These are phyloP conservation scores for Hydra vulgaris DNA, from an alignment of 30 jellyfish, hydroid and myxozoan genomes.

Conservation along the genomic window DNA sequence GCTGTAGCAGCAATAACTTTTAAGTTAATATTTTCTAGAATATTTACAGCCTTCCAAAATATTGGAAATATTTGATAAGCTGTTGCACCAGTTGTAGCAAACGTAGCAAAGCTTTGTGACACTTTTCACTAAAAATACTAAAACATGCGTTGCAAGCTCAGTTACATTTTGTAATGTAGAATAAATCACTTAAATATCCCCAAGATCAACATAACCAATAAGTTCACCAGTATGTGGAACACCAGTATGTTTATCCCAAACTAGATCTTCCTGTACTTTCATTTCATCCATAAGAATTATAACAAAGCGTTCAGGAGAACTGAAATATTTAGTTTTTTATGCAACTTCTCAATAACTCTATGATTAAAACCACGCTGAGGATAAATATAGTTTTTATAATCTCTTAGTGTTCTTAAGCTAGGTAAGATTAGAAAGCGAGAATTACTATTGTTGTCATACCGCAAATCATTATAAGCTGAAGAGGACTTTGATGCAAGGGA, in stretches of 20 bases:
- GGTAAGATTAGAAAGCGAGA: constrained; percentile 23
- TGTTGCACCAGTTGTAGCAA: constrained; percentile 27
- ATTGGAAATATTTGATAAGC: constrained; percentile 29
- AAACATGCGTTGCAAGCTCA: constrained; percentile 38
- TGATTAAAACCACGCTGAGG: background rate
- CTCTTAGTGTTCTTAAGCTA: constrained; percentile 20
- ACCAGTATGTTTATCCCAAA: constrained; percentile 40
- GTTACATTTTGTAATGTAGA: constrained; percentile 25
- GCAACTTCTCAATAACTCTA: background rate
- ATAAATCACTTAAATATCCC: constrained; percentile 31
- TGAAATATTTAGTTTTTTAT: constrained; percentile 18
- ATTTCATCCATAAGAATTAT: constrained; percentile 44
- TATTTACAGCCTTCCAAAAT: constrained; percentile 43
- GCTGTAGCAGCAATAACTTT: constrained; percentile 53
- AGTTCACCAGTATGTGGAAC: too few relatives aligned
- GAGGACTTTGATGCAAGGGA: too few relatives aligned
- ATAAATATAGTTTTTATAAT: constrained; percentile 10
- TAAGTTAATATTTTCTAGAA: constrained; percentile 26
- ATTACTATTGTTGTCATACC: constrained; percentile 17
- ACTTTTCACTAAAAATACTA: constrained; percentile 36
- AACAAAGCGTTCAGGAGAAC: constrained; percentile 29
- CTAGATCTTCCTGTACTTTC: constrained; percentile 50
- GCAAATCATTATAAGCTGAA: constrained; percentile 30
- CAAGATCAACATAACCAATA: constrained; percentile 48
- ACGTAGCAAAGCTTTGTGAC: constrained; percentile 34